phyloP scores from a whole-genome alignment of 1,140 invertebrate species.

The Drosophila setifemur region DNA sequence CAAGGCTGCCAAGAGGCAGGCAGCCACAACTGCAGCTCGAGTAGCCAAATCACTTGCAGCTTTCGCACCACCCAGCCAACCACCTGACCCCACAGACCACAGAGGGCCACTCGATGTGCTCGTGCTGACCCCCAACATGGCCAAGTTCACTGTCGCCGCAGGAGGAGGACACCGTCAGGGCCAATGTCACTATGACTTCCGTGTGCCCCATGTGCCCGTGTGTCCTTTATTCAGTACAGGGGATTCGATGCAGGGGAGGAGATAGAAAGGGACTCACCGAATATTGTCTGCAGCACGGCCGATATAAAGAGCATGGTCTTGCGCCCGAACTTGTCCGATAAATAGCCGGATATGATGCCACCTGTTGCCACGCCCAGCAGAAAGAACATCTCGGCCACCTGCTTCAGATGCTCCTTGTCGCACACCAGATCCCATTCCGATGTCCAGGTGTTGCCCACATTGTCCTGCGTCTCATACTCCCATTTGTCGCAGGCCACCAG shows the following conservation, averaged over 20 bases:
- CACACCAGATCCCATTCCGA: slow-evolving; percentile 88
- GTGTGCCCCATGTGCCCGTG: slow-evolving; percentile 11
- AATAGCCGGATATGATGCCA: slow-evolving; percentile 87
- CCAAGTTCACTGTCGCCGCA: slow-evolving; percentile 47
- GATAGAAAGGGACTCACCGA: slow-evolving; percentile 82
- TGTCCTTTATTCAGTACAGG: not conserved
- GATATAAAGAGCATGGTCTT: slow-evolving; percentile 89
- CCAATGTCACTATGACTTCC: slow-evolving; percentile 62
- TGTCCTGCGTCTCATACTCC: slow-evolving; percentile 86
- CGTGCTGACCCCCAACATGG: slow-evolving; percentile 47
- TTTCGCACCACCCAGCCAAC: slow-evolving; percentile 13
- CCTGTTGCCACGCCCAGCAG: slow-evolving; percentile 87
- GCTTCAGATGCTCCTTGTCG: slow-evolving; percentile 85
- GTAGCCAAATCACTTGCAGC: slow-evolving; percentile 29
- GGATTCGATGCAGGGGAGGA: not conserved
- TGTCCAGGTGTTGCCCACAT: slow-evolving; percentile 85
- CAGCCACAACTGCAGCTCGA: slow-evolving; percentile 25
- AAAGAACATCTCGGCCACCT: slow-evolving; percentile 88
- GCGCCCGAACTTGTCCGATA: slow-evolving; percentile 90
- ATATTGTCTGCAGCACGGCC: slow-evolving; percentile 86
- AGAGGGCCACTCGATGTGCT: slow-evolving; percentile 30
- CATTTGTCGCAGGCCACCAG: slow-evolving; percentile 85
- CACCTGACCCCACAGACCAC: slow-evolving; percentile 7
- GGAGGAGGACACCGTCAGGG: slow-evolving; percentile 34
- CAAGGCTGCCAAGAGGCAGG: slow-evolving; percentile 30